Evolutionary conservation across 2,797 vertebrate genomes (phyloP), one percentile per base, ranked within the genome.

Genomic region (Sardinella longiceps): DNA sequence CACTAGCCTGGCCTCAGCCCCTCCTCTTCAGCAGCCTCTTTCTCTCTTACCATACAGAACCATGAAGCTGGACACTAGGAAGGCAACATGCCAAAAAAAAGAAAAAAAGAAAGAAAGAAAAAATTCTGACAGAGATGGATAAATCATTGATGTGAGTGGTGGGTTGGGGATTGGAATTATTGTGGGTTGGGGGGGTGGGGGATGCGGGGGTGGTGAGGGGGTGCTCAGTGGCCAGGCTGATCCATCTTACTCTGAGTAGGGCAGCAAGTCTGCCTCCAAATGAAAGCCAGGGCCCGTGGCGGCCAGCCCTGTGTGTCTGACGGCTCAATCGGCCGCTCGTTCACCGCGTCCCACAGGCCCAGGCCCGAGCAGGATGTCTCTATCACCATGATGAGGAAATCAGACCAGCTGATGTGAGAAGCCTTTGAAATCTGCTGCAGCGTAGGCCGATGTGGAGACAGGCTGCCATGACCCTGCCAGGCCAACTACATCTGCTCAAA

Each of bases 301-400:
- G 93, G 88, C 80, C 88, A 50, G 86, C 90, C 86, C 88, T 81
- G 90, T 90, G 91, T 90, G 90, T 93, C 92, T 89, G 94, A 95
- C 95, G 93, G 92, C 90, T 92, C 90, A 93, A 92, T 95, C 90
- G 30, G 30, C 63, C 39, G 20, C 28, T 30, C 18, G 33, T 18
- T 39, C 66, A 23, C 66, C 20, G 66, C 66, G 66, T 74, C 66
- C 66, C 66, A 18, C 66, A 39, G 66, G 66, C 66, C 18, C 66
- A 2, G 66, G 66, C 66, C 15, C 18, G 66, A 70, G 33, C 82
- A 70, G 53, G 56, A 86, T 43, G 82, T 63, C 33, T 77, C 60
- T 60, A 84, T 84, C 83, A 58, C 46, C 51, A 56, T 37, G 51
- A 39, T 58, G 83, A 60, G 60, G 82, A 81, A 84, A 82, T 74